Evolutionary conservation across 35 echinoderm and acorn worm genomes (phyloP).

Genomic region (Stichopus chloronotus): DNA sequence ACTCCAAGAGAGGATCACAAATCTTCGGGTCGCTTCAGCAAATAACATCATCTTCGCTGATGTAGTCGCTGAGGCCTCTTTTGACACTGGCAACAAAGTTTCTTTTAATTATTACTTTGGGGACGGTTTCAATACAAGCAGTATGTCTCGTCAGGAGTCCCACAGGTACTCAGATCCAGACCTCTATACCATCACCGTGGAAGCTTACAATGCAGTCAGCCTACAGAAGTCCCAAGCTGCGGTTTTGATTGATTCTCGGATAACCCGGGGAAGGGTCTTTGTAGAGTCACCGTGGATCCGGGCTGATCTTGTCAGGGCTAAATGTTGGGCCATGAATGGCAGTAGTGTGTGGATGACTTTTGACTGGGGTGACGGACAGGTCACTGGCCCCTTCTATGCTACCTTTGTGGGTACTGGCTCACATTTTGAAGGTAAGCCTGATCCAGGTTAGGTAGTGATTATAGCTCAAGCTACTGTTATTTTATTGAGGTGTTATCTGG

Average conservation of each 20-base stretch:
- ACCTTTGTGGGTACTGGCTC: conserved; percentile 51
- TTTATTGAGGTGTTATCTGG: background rate
- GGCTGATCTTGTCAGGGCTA: conserved; percentile 34
- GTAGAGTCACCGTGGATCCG: conserved; percentile 56
- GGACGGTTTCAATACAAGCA: conserved; percentile 39
- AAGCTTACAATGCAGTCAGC: conserved; percentile 67
- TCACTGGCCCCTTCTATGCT: conserved; percentile 60
- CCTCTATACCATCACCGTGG: conserved; percentile 53
- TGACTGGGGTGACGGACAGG: conserved; percentile 84
- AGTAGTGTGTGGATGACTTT: conserved; percentile 72
- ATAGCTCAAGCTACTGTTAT: background rate
- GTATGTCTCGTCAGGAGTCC: background rate
- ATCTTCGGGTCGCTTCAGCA: conserved; percentile 13
- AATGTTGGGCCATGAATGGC: conserved; percentile 71
- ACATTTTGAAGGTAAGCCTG: conserved; percentile 64
- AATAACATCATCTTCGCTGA: conserved; percentile 52
- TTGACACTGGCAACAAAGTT: conserved; percentile 77
- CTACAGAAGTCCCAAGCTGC: conserved; percentile 5
- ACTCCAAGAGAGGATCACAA: conserved; percentile 74
- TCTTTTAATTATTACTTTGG: conserved; percentile 77
- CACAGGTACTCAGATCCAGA: conserved; percentile 50
- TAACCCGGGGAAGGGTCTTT: conserved; percentile 26
- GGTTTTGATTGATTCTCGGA: conserved; percentile 72
- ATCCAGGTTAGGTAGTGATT: too few species aligned
- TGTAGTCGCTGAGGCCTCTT: conserved; percentile 37